A percentile compares a stretch with the other conserved stretches of the same genome.
These are phyloP conservation scores for Spheniscus humboldti DNA, from an alignment of 2,797 vertebrate species.

Conservation along the genomic window DNA sequence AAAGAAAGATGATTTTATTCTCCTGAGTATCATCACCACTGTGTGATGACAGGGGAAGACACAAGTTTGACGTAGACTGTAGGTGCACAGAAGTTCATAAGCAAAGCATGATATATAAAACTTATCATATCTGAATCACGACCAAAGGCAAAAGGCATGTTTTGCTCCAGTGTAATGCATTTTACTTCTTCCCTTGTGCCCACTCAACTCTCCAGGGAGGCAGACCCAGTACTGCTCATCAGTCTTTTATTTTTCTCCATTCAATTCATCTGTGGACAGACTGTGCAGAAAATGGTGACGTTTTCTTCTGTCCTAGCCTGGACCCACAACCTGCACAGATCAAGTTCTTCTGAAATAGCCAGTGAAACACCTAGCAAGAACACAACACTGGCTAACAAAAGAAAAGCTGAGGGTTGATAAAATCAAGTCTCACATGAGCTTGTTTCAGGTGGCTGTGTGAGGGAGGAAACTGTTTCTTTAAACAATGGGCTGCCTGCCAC, in stretches of 20 bases:
- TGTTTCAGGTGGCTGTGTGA: conserved; percentile 6
- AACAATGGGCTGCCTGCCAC: conserved; percentile 35
- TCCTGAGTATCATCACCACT: background rate
- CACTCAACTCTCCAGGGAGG: background rate
- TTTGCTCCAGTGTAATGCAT: background rate
- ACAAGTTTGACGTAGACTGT: background rate
- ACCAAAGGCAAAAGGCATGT: background rate
- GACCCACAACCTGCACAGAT: background rate
- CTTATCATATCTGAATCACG: background rate
- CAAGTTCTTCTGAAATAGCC: background rate
- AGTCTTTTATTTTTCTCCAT: background rate
- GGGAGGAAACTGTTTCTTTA: conserved; percentile 27
- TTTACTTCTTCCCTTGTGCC: background rate
- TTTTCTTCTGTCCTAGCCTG: background rate
- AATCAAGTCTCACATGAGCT: conserved; percentile 26
- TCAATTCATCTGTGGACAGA: background rate
- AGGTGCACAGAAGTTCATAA: background rate
- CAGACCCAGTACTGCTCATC: background rate
- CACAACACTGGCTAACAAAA: background rate
- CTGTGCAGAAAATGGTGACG: background rate
- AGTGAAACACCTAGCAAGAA: background rate
- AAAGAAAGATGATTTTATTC: background rate
- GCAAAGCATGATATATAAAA: background rate
- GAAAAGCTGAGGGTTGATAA: conserved; percentile 22
- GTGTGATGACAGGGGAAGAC: background rate